Percentiles rank a stretch among this genome's conserved stretches.
These are phyloP conservation scores for Stenoptilia bipunctidactyla DNA, from an alignment of 2,888 invertebrate genomes.

Conservation along the genomic window DNA sequence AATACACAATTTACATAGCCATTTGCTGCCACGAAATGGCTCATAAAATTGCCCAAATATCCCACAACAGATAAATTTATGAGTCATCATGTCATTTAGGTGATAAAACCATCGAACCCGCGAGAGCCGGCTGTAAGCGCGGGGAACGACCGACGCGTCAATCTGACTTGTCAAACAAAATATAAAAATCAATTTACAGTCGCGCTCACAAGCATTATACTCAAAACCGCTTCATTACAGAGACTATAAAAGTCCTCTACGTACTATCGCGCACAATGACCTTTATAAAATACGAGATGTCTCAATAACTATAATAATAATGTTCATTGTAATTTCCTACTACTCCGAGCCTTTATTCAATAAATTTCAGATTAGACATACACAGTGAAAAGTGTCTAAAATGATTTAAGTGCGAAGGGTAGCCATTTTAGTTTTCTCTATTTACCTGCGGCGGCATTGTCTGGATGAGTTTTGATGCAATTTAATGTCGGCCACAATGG, in stretches of 20 bases:
- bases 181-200: conserved; percentile 68
- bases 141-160: conserved; percentile 50
- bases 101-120: conserved; percentile 46
- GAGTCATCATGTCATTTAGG: conserved; percentile 43
- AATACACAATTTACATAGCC: conserved; percentile 39
- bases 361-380: conserved; percentile 67
- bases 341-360: conserved; percentile 50
- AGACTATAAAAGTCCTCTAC: conserved; percentile 53
- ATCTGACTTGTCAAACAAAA: conserved; percentile 69
- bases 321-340: conserved; percentile 62
- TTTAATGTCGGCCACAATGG: conserved; percentile 61
- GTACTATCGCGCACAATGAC: conserved; percentile 35
- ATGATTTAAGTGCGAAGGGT: conserved; percentile 49
- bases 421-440: conserved; percentile 40
- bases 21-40: conserved; percentile 57
- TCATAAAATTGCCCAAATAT: conserved; percentile 65
- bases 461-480: conserved; percentile 37
- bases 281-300: conserved; percentile 39
- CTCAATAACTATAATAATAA: conserved; percentile 50
- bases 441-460: conserved; percentile 59
- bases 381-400: conserved; percentile 44
- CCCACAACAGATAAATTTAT: conserved; percentile 62
- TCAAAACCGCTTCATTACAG: conserved; percentile 60
- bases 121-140: conserved; percentile 25
- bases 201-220: conserved; percentile 29